These are phyloP conservation scores for Coreoperca whiteheadi DNA, from an alignment of 2,113 vertebrate species.

Conservation along the genomic window DNA sequence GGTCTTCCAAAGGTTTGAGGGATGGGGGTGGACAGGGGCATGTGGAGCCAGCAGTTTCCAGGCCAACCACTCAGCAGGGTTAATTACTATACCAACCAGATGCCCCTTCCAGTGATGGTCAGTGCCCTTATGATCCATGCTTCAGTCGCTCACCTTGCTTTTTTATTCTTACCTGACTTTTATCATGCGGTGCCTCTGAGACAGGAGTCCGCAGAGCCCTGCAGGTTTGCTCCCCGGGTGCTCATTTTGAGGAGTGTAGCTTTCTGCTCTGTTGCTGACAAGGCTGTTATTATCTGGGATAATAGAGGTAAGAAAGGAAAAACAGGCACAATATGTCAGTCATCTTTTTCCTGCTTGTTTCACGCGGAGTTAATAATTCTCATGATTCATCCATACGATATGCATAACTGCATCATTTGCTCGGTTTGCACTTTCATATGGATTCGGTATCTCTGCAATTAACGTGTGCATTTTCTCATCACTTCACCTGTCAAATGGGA, in stretches of 20 bases:
- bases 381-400: constrained; percentile 4
- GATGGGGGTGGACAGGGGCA: constrained; percentile 59
- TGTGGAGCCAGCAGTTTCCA: constrained; percentile 68
- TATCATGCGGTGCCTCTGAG: constrained; percentile 57
- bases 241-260: constrained; percentile 68
- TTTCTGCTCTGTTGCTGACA: constrained; percentile 77
- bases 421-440: constrained; percentile 1
- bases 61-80: constrained; percentile 68
- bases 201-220: constrained; percentile 32
- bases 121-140: constrained; percentile 47
- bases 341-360: constrained; percentile 52
- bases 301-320: constrained; percentile 33
- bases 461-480: constrained; percentile 18
- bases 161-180: constrained; percentile 62
- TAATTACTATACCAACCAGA: constrained; percentile 76
- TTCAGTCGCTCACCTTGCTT: constrained; percentile 65
- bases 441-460: constrained; percentile 4
- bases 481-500: constrained; percentile 9
- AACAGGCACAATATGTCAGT: constrained; percentile 55
- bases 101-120: constrained; percentile 64
- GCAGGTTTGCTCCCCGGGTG: constrained; percentile 47
- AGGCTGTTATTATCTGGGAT: constrained; percentile 71
- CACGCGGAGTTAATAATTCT: constrained; percentile 44
- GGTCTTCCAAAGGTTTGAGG: constrained; percentile 60
- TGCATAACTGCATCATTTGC: constrained; percentile 37